A percentile compares a stretch with the other conserved stretches of the same genome.
phyloP scores from a whole-genome alignment of 2,797 vertebrate genomes.

The Fundulus diaphanus region DNA sequence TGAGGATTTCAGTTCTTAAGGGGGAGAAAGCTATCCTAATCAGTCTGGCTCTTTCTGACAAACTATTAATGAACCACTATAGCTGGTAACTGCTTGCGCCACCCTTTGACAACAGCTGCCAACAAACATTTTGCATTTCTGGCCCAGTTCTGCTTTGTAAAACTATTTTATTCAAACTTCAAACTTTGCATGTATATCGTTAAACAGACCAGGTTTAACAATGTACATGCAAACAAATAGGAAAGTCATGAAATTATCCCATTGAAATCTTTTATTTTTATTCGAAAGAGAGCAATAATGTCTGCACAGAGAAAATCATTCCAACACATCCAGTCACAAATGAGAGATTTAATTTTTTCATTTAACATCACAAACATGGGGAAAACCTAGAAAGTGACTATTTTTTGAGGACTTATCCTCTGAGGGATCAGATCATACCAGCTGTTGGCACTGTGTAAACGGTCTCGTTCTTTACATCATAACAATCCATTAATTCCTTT shows the following conservation, averaged over 20 bases:
- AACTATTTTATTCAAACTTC: neutral
- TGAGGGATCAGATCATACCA: neutral
- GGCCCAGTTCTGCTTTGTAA: neutral
- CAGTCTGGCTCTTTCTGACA: no score
- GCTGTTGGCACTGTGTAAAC: neutral
- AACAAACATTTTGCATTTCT: neutral
- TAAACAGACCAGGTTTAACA: neutral
- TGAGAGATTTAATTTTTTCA: neutral
- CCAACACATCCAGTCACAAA: neutral
- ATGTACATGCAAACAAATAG: neutral
- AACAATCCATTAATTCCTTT: neutral
- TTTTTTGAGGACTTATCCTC: neutral
- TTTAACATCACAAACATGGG: neutral
- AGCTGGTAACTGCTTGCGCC: no score
- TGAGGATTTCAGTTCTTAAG: no score
- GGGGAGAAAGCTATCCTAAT: no score
- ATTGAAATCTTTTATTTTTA: neutral
- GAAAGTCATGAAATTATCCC: neutral
- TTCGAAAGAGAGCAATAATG: neutral
- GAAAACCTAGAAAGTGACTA: neutral
- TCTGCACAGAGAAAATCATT: neutral
- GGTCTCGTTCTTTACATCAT: neutral
- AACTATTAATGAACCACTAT: no score
- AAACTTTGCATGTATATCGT: no score
- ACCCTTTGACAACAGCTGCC: neutral